Evolutionary conservation across 1,140 invertebrate genomes (phyloP).

Genomic region (Nasonia vitripennis): DNA sequence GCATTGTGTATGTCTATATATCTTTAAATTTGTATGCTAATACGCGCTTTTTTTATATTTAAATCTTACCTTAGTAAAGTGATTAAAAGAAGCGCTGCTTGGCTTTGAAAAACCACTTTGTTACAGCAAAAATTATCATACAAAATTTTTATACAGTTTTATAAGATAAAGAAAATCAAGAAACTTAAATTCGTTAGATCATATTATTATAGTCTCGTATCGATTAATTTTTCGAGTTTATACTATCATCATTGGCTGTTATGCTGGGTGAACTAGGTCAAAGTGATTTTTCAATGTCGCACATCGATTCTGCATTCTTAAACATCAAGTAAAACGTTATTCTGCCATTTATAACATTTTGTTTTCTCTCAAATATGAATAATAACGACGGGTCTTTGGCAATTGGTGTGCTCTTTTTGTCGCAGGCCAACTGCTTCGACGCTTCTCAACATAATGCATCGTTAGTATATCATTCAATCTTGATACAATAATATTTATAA

Average conservation of each 20-base stretch:
- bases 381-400: constrained; percentile 67
- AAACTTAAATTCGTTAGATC: neutral
- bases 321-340: constrained; percentile 63
- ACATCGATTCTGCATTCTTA: constrained; percentile 47
- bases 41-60: constrained; percentile 25
- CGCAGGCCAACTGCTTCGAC: constrained; percentile 68
- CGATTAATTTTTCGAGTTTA: constrained; percentile 13
- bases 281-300: constrained; percentile 32
- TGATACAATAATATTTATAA: constrained; percentile 63
- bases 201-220: constrained; percentile 17
- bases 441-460: constrained; percentile 63
- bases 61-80: constrained; percentile 40
- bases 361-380: constrained; percentile 68
- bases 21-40: constrained; percentile 24
- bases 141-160: constrained; percentile 10
- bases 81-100: constrained; percentile 20
- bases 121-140: neutral
- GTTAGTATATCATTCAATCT: constrained; percentile 67
- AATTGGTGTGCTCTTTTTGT: constrained; percentile 63
- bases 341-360: constrained; percentile 66
- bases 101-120: constrained; percentile 11
- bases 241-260: neutral
- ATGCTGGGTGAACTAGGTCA: neutral
- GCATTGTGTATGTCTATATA: constrained; percentile 31
- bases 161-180: neutral